Percentiles rank a stretch among this genome's conserved stretches.
Evolutionary conservation across 2,113 vertebrate species (phyloP).

Genomic region (Diphyllodes magnificus): DNA sequence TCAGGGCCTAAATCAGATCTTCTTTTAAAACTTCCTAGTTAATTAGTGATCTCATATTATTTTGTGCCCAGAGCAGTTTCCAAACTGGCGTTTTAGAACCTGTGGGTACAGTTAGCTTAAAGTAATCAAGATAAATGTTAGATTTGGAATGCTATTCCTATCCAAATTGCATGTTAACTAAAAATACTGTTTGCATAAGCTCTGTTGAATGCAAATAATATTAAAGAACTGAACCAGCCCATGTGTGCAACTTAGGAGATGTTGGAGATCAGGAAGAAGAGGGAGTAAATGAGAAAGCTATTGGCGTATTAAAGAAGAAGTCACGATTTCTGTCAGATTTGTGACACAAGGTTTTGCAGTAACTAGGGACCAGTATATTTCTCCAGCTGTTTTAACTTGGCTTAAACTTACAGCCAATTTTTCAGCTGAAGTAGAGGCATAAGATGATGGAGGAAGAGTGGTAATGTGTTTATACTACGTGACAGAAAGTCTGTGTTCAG

Average conservation of each 20-base stretch:
- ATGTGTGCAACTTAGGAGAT: not conserved
- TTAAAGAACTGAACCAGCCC: not conserved
- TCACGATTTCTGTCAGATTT: not conserved
- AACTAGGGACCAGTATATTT: not conserved
- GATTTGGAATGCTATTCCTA: slow-evolving; percentile 21
- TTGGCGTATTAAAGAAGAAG: not conserved
- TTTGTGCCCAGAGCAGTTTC: slow-evolving; percentile 29
- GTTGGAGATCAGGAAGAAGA: not conserved
- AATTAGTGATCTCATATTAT: slow-evolving; percentile 33
- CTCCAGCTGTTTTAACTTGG: slow-evolving; percentile 5
- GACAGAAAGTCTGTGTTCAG: not conserved
- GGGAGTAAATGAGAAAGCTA: not conserved
- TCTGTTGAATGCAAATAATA: slow-evolving; percentile 4
- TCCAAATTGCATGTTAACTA: slow-evolving; percentile 40
- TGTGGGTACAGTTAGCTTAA: slow-evolving; percentile 44
- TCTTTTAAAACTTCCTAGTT: slow-evolving; percentile 33
- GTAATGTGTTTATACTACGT: not conserved
- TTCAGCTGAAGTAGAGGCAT: not conserved
- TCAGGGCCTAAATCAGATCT: slow-evolving; percentile 14
- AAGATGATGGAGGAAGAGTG: not conserved
- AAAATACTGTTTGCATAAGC: slow-evolving; percentile 43
- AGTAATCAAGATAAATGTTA: slow-evolving; percentile 50
- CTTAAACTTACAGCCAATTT: not conserved
- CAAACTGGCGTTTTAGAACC: slow-evolving; percentile 26
- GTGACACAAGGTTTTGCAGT: not conserved